A percentile compares a stretch with the other conserved stretches of the same genome.
phyloP scores from a whole-genome alignment of 1,140 invertebrate species.

The Drosophila auraria region DNA sequence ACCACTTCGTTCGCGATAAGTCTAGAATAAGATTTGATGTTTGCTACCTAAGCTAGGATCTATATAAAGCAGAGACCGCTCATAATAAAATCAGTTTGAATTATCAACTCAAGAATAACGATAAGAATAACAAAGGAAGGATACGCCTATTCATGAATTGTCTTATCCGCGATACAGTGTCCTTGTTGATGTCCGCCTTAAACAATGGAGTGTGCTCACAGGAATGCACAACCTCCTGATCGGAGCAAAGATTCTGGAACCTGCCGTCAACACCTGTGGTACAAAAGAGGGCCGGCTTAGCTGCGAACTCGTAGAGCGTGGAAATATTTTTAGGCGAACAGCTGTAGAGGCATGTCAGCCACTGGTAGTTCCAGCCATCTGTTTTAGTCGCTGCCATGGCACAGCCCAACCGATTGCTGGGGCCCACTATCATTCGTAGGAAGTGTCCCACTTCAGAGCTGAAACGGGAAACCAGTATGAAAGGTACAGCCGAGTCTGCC shows the following conservation, averaged over 20 bases:
- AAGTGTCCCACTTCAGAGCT: slow-evolving; percentile 2
- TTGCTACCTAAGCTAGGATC: too few species aligned
- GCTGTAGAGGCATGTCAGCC: slow-evolving; percentile 6
- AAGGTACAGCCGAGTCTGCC: too few species aligned
- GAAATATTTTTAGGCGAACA: not conserved
- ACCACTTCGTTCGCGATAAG: too few species aligned
- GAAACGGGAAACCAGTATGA: not conserved
- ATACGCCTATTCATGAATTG: too few species aligned
- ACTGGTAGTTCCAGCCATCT: not conserved
- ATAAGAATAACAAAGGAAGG: too few species aligned
- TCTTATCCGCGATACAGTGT: too few species aligned
- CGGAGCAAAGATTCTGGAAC: slow-evolving; percentile 3
- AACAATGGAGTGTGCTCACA: too few species aligned
- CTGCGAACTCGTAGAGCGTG: not conserved
- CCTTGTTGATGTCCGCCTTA: too few species aligned
- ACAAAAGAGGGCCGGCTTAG: not conserved
- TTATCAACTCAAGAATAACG: too few species aligned
- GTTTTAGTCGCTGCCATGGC: not conserved
- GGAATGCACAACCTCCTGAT: not conserved
- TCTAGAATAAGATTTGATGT: too few species aligned
- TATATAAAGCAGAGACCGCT: too few species aligned
- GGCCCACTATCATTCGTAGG: slow-evolving; percentile 8
- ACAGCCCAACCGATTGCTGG: slow-evolving; percentile 1
- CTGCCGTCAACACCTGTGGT: not conserved
- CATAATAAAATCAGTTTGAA: too few species aligned